Evolutionary conservation across 2,797 vertebrate species (phyloP), one percentile per base, ranked within the genome.

Genomic region (Lophotriccus pileatus): DNA sequence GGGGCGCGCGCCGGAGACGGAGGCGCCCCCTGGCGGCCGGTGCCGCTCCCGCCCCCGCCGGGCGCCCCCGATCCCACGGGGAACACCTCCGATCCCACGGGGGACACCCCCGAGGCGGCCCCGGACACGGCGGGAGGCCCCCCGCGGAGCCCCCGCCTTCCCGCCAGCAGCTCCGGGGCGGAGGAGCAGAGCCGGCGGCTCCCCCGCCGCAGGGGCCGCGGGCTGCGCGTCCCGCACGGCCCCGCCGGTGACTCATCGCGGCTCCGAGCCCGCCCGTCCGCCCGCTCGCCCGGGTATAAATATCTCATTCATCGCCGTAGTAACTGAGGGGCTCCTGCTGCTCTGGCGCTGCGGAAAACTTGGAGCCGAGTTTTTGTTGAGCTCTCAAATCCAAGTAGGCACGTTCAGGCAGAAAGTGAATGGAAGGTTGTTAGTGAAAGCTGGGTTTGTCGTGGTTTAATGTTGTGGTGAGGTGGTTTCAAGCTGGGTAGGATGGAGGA

Each of bases 241-340:
- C 37, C 77, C 70, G 49, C 55, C 55, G 78, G 80, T 93, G 93
- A 90, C 55, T 90, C 88, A 69, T 76, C 20, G 41, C 50, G 90
- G 22, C 87, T 47, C 77, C 85, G 68, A 39, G 59, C 84, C 59
- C 60, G 84, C 74, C 39, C 37, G n/a, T n/a, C n/a, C 12, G 39
- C 39, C 39, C 39, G 39, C 39, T 56, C 64, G 75, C 59, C 62
- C 46, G 5, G 86, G 12, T 93, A 79, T 72, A 78, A 80, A 76
- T 85, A 75, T 55, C 83, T 84, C 91, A 85, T 93, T 96, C 89
- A 92, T 93, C 69, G 85, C 75, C 83, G 86, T 79, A 87, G 80
- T 75, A 52, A 83, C 92, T 27, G 90, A 43, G 84, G 6, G 44
- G 91, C 20, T 77, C 52, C 43, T 79, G 75, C 46, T 55, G 84